A percentile compares a stretch with the other conserved stretches of the same genome.
phyloP scores from a whole-genome alignment of 2,113 vertebrate genomes.

The Chaenogobius annularis region DNA sequence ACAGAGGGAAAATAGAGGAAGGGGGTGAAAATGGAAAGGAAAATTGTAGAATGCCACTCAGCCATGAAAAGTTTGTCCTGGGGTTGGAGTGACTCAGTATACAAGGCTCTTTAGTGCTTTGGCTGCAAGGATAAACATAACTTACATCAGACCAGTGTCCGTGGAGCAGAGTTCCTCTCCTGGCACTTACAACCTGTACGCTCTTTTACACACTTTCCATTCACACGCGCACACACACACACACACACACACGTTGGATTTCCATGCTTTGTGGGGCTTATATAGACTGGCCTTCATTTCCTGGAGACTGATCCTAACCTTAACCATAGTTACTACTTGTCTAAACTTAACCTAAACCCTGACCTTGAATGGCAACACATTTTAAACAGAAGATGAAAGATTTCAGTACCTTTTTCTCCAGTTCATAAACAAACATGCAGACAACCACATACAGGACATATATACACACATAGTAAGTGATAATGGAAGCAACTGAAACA shows the following conservation, averaged over 20 bases:
- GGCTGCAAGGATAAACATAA: constrained; percentile 85
- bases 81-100: constrained; percentile 81
- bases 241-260: neutral
- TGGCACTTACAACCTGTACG: constrained; percentile 74
- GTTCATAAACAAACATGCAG: too few relatives aligned
- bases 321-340: too few relatives aligned
- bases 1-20: constrained; percentile 32
- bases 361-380: too few relatives aligned
- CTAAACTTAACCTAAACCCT: too few relatives aligned
- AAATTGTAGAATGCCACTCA: constrained; percentile 78
- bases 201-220: constrained; percentile 50
- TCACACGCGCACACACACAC: neutral
- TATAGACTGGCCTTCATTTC: neutral
- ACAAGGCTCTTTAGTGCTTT: constrained; percentile 79
- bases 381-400: too few relatives aligned
- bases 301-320: neutral
- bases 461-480: too few relatives aligned
- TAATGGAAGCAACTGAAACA: too few relatives aligned
- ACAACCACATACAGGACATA: too few relatives aligned
- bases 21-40: constrained; percentile 55
- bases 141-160: constrained; percentile 81
- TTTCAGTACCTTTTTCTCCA: too few relatives aligned
- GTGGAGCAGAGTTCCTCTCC: constrained; percentile 78
- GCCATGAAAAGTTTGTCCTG: constrained; percentile 80
- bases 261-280: neutral